These are phyloP conservation scores for Galeopterus variegatus DNA, from an alignment of 2,113 vertebrate genomes.

Conservation along the genomic window DNA sequence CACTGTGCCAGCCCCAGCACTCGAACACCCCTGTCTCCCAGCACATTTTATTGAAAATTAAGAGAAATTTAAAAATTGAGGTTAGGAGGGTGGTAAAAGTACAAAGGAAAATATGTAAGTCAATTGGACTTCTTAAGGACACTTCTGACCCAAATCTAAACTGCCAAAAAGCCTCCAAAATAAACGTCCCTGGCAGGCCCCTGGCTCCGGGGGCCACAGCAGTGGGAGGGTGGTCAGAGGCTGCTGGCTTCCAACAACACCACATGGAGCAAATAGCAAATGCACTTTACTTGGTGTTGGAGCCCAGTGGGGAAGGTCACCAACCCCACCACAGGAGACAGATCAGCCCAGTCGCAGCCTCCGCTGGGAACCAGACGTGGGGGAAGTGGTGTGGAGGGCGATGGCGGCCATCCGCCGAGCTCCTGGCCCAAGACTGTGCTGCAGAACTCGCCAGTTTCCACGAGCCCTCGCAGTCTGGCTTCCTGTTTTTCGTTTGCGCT, in stretches of 20 bases:
- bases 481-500: constrained; percentile 75
- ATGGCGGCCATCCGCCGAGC: constrained; percentile 35
- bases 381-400: constrained; percentile 72
- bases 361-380: constrained; percentile 30
- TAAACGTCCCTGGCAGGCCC: constrained; percentile 63
- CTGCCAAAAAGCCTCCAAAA: constrained; percentile 71
- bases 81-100: neutral
- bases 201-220: neutral
- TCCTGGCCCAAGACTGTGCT: constrained; percentile 63
- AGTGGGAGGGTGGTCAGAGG: constrained; percentile 31
- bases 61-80: constrained; percentile 28
- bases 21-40: neutral
- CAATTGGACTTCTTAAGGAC: constrained; percentile 56
- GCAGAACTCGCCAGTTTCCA: constrained; percentile 65
- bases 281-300: constrained; percentile 40
- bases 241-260: constrained; percentile 62
- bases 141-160: constrained; percentile 78
- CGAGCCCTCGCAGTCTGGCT: constrained; percentile 73
- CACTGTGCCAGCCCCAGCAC: neutral
- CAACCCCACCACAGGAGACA: constrained; percentile 21
- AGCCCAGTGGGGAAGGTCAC: constrained; percentile 64
- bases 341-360: neutral
- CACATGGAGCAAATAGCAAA: constrained; percentile 69
- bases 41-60: constrained; percentile 20
- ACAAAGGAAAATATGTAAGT: constrained; percentile 62